Base-by-base conservation (phyloP, 2,888 invertebrate genomes). In the Drosophila pseudotakahashii region DNA sequence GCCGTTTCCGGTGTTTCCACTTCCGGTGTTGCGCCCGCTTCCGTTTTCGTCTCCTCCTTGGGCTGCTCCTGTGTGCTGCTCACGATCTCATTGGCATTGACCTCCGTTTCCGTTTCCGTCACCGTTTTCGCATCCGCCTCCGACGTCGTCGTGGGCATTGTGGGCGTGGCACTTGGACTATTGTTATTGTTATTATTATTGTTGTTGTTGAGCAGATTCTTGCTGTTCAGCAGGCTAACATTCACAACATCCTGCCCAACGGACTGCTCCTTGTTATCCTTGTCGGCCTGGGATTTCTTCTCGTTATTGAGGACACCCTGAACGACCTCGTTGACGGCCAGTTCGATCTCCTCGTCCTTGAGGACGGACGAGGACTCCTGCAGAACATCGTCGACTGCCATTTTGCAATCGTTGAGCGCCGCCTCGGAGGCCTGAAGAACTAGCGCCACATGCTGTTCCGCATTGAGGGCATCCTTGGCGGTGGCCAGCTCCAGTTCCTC, bases 241-340 rank as follows among this genome's bases (percentile, higher is more conserved):
- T 90, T 90, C 4, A 51, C 71, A 36, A 45, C 52, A 36, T 59
- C 61, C 32, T 57, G 36, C 2, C 19, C 19, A 16, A 44, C 53
- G 7, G 58, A 36, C 32, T 61, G 51, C 6, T 63, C 50, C 47
- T 47, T 44, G 13, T n/a, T 47, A 11, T 47, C 47, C 37, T 62
- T 48, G 16, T 48, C 44, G 10, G 26, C 44, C 16, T 19, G 64
- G 48, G 57, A 36, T 69, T 89, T 91, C 81, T 91, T 91, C 67
- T 92, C 92, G 45, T 92, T 92, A 60, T 93, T 93, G n/a, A 91
- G 90, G 13, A 93, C 92, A 66, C 92, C 92, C 83, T 92, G 92
- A n/a, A 93, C 93, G 66, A 93, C 93, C 84, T 93, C 93, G 70
- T 92, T 93, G 47, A 93, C 92, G 10, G 93, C 93, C 82, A 93